Evolutionary conservation across 2,888 invertebrate genomes (phyloP).

Genomic region (Eupithecia subfuscata): DNA sequence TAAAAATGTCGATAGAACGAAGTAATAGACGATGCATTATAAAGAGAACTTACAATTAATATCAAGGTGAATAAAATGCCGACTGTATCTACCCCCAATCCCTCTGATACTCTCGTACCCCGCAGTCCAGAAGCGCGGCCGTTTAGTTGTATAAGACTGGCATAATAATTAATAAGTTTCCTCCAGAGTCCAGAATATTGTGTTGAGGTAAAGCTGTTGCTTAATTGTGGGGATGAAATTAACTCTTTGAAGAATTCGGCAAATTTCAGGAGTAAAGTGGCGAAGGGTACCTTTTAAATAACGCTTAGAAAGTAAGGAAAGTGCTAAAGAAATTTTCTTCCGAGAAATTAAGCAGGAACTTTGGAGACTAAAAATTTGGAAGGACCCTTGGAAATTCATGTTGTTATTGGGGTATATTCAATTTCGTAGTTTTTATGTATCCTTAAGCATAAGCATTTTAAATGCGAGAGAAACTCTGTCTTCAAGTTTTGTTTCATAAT

Average conservation of each 20-base stretch:
- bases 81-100: no score
- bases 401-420: background rate
- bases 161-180: constrained; percentile 45
- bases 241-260: constrained; percentile 14
- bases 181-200: constrained; percentile 29
- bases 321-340: background rate
- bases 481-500: no score
- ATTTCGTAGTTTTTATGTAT: no score
- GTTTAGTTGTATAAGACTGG: constrained; percentile 40
- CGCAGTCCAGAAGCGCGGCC: background rate
- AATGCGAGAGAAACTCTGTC: no score
- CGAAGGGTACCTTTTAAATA: constrained; percentile 15
- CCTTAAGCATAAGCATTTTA: no score
- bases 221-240: constrained; percentile 30
- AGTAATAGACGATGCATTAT: no score
- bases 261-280: constrained; percentile 13
- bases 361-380: background rate
- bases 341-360: background rate
- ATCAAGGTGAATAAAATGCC: no score
- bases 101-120: background rate
- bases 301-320: constrained; percentile 6
- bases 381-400: background rate
- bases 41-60: no score
- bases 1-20: no score
- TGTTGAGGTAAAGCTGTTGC: constrained; percentile 31